These are phyloP conservation scores for Castor canadensis DNA, from an alignment of 2,113 vertebrate genomes.

Conservation along the genomic window DNA sequence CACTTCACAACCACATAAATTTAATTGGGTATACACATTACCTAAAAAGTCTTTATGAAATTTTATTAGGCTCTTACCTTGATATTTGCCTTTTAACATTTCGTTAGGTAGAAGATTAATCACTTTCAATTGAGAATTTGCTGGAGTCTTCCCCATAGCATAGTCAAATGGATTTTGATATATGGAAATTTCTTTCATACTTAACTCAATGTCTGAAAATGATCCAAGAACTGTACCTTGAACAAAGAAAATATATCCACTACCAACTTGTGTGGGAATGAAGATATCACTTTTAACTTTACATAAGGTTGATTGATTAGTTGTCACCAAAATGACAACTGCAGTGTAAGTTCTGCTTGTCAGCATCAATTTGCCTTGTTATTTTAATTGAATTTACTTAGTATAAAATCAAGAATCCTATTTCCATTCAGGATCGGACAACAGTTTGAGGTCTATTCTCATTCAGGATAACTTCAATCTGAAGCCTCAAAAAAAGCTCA, in stretches of 20 bases:
- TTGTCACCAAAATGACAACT: neutral
- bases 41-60: neutral
- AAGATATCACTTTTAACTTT: neutral
- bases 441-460: neutral
- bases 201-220: neutral
- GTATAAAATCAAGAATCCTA: neutral
- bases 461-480: neutral
- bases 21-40: neutral
- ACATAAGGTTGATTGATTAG: no score
- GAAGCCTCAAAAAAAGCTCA: neutral
- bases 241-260: neutral
- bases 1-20: neutral
- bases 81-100: neutral
- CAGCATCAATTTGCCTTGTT: neutral
- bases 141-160: neutral
- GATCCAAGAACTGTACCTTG: neutral
- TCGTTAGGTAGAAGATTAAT: neutral
- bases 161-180: neutral
- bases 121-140: neutral
- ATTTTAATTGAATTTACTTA: neutral
- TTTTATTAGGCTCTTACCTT: neutral
- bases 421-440: neutral
- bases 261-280: neutral
- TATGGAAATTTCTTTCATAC: neutral
- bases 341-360: neutral